These are phyloP conservation scores for Lathamus discolor DNA, from an alignment of 2,113 vertebrate genomes.

Conservation along the genomic window DNA sequence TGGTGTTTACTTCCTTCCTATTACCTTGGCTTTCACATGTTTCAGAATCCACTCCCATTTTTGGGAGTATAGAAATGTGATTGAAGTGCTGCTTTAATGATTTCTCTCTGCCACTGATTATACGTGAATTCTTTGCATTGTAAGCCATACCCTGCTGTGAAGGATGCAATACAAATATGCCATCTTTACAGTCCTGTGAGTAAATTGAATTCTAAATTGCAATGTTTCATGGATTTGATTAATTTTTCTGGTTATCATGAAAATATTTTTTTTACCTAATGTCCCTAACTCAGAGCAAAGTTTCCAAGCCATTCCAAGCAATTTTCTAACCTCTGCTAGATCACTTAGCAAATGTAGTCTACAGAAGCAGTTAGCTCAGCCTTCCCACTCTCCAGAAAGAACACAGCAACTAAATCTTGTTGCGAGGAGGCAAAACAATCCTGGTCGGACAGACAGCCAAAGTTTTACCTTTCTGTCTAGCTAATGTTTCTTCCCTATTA, in stretches of 20 bases:
- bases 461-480: not conserved
- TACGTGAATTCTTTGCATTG: no score
- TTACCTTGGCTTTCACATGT: not conserved
- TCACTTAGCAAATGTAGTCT: not conserved
- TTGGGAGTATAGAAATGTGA: not conserved
- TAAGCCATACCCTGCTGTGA: not conserved
- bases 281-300: not conserved
- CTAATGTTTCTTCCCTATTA: not conserved
- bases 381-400: not conserved
- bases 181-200: not conserved
- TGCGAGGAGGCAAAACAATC: not conserved
- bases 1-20: not conserved
- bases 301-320: not conserved
- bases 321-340: slow-evolving; percentile 2
- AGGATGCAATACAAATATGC: not conserved
- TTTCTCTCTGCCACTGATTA: not conserved
- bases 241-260: not conserved
- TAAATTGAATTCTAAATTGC: not conserved
- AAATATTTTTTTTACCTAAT: not conserved
- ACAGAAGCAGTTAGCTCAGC: not conserved
- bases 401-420: not conserved
- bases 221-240: not conserved
- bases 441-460: not conserved
- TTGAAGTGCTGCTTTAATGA: not conserved
- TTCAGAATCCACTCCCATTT: not conserved